Evolutionary conservation across 2,113 vertebrate species (phyloP), one percentile per base, ranked within the genome.

Genomic region (Triplophysa rosa): DNA sequence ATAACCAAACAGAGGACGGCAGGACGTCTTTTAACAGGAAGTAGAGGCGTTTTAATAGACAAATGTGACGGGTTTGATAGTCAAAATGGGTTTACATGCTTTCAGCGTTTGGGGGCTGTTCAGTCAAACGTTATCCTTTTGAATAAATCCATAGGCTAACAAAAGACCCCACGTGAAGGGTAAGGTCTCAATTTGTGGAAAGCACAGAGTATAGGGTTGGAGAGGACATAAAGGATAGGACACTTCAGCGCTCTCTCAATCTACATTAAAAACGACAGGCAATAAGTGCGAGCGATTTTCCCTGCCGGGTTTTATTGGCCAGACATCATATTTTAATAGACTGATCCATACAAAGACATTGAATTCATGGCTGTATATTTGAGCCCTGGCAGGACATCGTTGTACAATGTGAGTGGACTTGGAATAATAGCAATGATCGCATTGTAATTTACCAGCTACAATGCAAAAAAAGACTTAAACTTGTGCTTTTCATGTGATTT

Each of bases 261-360:
- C 13, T 29, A 12, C n/a, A 86, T 79, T 80, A 77, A n/a, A 61
- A 81, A 62, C 17, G 80, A 81, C 77, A 82, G 70, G 40, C 80
- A 49, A 83, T 83, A 68, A 83, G 45, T 37, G 78, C 78, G 67
- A 78, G 7, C 66, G 78, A 68, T 88, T 86, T 80, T 67, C 89
- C 83, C 0, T 23, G 81, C 79, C 83, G 84, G 78, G 85, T 88
- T 90, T 84, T 81, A 80, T 56, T 82, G 82, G 16, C 82, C 82
- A 84, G 76, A 84, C 77, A 87, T 88, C 81, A 87, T 75, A 86
- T 66, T 86, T 76, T 33, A 78, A 84, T 80, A 80, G 62, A 37
- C 40, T 13, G 29, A 23, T 67, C 69, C 85, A 82, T 81, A 79
- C 62, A 40, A 29, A 37, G 49, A 16, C 49, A 33, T 78, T 80